These are phyloP conservation scores for Tenthredo amoena DNA, from an alignment of 2,888 invertebrate genomes.

Conservation along the genomic window DNA sequence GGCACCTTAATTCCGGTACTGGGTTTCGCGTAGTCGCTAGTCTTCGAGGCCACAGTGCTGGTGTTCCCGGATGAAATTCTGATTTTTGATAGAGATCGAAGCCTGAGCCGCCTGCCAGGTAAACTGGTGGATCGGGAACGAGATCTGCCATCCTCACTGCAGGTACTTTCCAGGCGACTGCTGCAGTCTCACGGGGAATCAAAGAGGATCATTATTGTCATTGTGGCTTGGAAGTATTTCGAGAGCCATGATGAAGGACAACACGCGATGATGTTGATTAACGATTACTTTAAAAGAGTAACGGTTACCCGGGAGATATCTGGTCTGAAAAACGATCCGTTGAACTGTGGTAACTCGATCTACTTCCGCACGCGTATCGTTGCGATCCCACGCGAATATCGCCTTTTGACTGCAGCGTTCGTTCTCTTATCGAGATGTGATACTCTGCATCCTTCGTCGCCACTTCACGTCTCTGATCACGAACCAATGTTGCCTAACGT, in stretches of 20 bases:
- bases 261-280: background rate
- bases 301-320: slow-evolving; percentile 63
- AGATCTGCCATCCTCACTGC: slow-evolving; percentile 53
- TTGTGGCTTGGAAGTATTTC: background rate
- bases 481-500: background rate
- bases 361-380: slow-evolving; percentile 56
- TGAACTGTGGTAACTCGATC: slow-evolving; percentile 62
- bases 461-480: slow-evolving; percentile 60
- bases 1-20: slow-evolving; percentile 54
- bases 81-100: slow-evolving; percentile 52
- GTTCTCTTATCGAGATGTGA: slow-evolving; percentile 56
- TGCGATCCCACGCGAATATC: slow-evolving; percentile 41
- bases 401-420: slow-evolving; percentile 50
- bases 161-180: slow-evolving; percentile 21
- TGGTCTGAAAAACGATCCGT: slow-evolving; percentile 63
- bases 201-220: background rate
- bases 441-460: slow-evolving; percentile 61
- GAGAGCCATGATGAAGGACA: background rate
- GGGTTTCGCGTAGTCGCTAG: slow-evolving; percentile 51
- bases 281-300: background rate
- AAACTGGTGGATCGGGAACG: slow-evolving; percentile 68
- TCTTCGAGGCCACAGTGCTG: slow-evolving; percentile 53
- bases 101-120: slow-evolving; percentile 50
- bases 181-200: background rate
- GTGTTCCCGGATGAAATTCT: slow-evolving; percentile 57